These are phyloP conservation scores for Enoplosus armatus DNA, from an alignment of 2,797 vertebrate species.

Conservation along the genomic window DNA sequence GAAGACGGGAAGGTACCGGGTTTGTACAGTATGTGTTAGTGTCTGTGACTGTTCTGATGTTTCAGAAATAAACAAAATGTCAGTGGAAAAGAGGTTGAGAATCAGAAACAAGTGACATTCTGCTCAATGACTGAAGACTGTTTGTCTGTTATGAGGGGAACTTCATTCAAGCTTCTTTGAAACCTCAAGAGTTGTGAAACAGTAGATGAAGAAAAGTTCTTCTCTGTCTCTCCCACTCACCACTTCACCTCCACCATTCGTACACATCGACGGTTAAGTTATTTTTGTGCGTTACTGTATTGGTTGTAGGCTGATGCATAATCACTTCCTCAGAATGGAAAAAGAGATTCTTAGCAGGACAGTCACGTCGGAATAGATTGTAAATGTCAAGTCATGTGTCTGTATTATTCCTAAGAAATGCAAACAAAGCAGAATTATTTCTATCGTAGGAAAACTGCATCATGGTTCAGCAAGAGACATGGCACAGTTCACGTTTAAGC, in stretches of 20 bases:
- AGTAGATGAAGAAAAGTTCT: constrained; percentile 33
- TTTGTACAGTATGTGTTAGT: constrained; percentile 5
- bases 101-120: constrained; percentile 78
- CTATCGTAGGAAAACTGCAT: constrained; percentile 24
- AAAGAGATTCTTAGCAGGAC: constrained; percentile 1
- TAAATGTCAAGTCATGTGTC: background rate
- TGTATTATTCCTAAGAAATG: background rate
- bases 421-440: background rate
- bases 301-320: constrained; percentile 31
- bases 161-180: constrained; percentile 70
- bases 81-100: constrained; percentile 79
- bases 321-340: constrained; percentile 62
- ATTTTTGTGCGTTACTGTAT: constrained; percentile 30
- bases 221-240: constrained; percentile 60
- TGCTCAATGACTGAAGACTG: constrained; percentile 62
- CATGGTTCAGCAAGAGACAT: background rate
- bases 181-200: constrained; percentile 71
- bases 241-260: constrained; percentile 10
- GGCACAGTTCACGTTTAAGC: background rate
- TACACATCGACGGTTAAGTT: constrained; percentile 26
- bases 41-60: constrained; percentile 25
- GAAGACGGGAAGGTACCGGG: background rate
- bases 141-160: constrained; percentile 54
- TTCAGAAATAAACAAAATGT: constrained; percentile 80
- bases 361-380: background rate